Conservation (phyloP, 1,140 invertebrate genomes). For the Penaeus japonicus region DNA sequence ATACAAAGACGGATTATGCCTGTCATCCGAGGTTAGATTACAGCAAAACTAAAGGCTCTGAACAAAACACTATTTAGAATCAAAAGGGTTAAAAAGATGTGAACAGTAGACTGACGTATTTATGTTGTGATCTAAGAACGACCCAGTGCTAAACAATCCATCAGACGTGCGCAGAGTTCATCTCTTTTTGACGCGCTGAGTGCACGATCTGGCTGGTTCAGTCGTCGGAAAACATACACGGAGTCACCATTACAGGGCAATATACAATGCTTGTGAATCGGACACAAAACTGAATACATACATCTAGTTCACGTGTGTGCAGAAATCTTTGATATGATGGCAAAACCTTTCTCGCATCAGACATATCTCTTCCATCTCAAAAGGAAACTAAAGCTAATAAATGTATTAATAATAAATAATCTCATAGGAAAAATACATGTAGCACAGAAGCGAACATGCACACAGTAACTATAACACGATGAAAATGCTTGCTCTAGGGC, state of each 20-base stretch:
- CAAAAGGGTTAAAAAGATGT: conserved; percentile 33
- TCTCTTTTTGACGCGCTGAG: conserved; percentile 22
- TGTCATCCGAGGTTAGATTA: conserved; percentile 32
- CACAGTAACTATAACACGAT: conserved; percentile 52
- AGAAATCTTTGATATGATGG: conserved; percentile 51
- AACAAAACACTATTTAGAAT: conserved; percentile 30
- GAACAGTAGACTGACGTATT: conserved; percentile 6
- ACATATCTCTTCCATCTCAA: conserved; percentile 48
- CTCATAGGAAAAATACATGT: conserved; percentile 55
- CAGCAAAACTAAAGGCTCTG: conserved; percentile 13
- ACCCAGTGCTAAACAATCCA: not conserved
- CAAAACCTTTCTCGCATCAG: conserved; percentile 49
- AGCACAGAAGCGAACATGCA: conserved; percentile 55
- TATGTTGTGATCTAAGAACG: not conserved
- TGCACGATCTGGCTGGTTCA: not conserved
- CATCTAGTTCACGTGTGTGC: conserved; percentile 42
- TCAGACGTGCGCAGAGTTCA: conserved; percentile 29
- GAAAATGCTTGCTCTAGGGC: conserved; percentile 47
- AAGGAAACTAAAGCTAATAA: conserved; percentile 45
- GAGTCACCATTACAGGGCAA: conserved; percentile 18
- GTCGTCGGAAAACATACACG: conserved; percentile 29
- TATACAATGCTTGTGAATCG: conserved; percentile 42
- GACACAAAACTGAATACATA: conserved; percentile 53
- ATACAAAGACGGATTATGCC: conserved; percentile 44
- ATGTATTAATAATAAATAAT: conserved; percentile 50